A percentile compares a stretch with the other conserved stretches of the same genome.
These are phyloP conservation scores for Chionis minor DNA, from an alignment of 2,113 vertebrate species.

Conservation along the genomic window DNA sequence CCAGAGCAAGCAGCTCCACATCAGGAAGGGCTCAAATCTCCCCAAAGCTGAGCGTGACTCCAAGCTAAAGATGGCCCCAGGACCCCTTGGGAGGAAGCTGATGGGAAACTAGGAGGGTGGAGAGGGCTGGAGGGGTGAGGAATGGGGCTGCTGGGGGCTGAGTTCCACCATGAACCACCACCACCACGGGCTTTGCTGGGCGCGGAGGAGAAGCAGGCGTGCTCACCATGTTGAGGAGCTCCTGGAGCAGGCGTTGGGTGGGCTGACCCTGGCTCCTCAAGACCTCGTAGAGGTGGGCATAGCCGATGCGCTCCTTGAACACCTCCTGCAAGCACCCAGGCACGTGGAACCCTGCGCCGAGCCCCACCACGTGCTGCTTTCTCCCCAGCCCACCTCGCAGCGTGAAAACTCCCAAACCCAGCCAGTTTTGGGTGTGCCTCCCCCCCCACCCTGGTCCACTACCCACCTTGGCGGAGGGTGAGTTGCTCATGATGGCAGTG, in stretches of 20 bases:
- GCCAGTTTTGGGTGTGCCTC: accelerated
- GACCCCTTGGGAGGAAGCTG: background rate
- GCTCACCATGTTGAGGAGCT: slow-evolving; percentile 96
- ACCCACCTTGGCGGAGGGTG: slow-evolving; percentile 92
- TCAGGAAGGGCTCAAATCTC: background rate
- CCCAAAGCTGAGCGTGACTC: background rate
- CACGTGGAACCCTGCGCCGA: accelerated
- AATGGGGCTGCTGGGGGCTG: accelerated
- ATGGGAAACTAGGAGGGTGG: background rate
- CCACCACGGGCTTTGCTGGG: accelerated
- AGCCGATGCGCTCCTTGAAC: slow-evolving; percentile 97
- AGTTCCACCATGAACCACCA: background rate
- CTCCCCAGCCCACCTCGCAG: background rate
- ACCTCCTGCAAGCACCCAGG: slow-evolving; percentile 82
- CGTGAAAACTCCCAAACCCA: background rate
- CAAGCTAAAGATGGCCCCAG: background rate
- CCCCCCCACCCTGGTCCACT: too few relatives aligned
- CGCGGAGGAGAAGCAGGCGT: accelerated
- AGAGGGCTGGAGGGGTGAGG: accelerated
- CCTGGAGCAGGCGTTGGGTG: slow-evolving; percentile 89
- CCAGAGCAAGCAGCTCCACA: background rate
- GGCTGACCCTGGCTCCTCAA: slow-evolving; percentile 91
- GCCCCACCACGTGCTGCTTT: background rate
- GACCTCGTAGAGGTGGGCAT: slow-evolving; percentile 90
- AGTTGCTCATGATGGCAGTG: slow-evolving; percentile 94